phyloP scores from a whole-genome alignment of 2,113 vertebrate genomes.

The Nibea coibor region DNA sequence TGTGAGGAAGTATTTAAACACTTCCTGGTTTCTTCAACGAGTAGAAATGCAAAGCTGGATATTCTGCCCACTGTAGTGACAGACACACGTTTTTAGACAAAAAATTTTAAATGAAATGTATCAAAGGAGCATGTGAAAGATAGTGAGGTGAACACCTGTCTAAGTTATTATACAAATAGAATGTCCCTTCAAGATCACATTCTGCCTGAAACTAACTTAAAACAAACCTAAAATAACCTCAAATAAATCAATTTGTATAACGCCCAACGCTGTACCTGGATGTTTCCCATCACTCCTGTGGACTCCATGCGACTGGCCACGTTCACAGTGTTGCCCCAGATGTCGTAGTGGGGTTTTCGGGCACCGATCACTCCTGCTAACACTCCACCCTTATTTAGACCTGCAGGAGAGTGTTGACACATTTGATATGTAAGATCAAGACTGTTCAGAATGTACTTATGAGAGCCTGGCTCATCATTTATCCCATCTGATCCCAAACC shows the following conservation, averaged over 20 bases:
- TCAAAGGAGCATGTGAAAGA: too few species aligned
- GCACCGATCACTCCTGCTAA: slow-evolving; percentile 95
- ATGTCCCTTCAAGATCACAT: too few species aligned
- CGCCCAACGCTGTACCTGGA: slow-evolving; percentile 86
- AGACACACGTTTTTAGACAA: too few species aligned
- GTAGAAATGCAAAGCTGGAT: too few species aligned
- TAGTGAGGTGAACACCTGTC: too few species aligned
- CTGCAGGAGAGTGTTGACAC: slow-evolving; percentile 70
- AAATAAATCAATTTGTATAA: not conserved
- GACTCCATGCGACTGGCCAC: slow-evolving; percentile 99
- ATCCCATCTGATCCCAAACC: not conserved
- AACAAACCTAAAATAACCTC: too few species aligned
- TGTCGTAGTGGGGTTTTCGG: slow-evolving; percentile 96
- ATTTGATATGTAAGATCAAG: not conserved
- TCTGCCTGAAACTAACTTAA: too few species aligned
- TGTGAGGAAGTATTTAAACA: too few species aligned
- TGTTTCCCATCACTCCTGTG: slow-evolving; percentile 95
- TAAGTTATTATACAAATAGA: too few species aligned
- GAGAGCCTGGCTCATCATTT: not conserved
- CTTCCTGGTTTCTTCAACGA: too few species aligned
- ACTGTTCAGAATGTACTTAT: not conserved
- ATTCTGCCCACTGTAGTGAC: too few species aligned
- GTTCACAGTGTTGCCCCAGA: slow-evolving; percentile 98
- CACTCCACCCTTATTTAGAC: slow-evolving; percentile 94
- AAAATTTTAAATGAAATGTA: too few species aligned